Evolutionary conservation across 2,797 vertebrate genomes (phyloP).

Genomic region (Anguilla marmorata): DNA sequence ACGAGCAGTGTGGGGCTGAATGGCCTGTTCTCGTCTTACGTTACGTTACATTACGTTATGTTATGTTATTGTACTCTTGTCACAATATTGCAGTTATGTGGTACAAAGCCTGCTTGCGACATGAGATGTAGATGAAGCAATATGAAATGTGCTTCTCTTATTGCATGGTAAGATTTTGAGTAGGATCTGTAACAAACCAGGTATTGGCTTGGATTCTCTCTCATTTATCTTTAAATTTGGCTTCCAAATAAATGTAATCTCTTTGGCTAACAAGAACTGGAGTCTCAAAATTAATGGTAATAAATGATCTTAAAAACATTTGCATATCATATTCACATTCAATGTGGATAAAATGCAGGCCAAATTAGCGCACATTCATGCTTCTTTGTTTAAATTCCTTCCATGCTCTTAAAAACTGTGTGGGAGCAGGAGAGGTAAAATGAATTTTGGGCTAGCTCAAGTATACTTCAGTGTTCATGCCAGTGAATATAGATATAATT

Average conservation of each 20-base stretch:
- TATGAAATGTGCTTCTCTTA: not conserved
- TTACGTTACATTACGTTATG: no score
- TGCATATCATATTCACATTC: not conserved
- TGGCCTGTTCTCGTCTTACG: no score
- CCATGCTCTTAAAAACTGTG: not conserved
- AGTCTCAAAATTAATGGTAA: not conserved
- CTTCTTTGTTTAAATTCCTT: not conserved
- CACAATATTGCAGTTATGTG: not conserved
- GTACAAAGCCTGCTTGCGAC: constrained; percentile 19
- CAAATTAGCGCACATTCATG: not conserved
- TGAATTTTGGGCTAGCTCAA: not conserved
- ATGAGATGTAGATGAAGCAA: not conserved
- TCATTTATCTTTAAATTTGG: not conserved
- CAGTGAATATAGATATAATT: not conserved
- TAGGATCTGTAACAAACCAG: not conserved
- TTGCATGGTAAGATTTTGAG: not conserved
- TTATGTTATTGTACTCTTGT: not conserved
- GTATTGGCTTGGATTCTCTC: not conserved
- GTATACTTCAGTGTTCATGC: not conserved
- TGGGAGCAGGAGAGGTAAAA: not conserved
- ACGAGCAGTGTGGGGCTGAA: no score
- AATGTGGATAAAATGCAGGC: not conserved
- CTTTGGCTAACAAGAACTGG: not conserved
- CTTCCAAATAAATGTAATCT: not conserved
- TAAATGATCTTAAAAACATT: not conserved